phyloP scores from a whole-genome alignment of 1,140 invertebrate genomes.

The Calycopis cecrops region DNA sequence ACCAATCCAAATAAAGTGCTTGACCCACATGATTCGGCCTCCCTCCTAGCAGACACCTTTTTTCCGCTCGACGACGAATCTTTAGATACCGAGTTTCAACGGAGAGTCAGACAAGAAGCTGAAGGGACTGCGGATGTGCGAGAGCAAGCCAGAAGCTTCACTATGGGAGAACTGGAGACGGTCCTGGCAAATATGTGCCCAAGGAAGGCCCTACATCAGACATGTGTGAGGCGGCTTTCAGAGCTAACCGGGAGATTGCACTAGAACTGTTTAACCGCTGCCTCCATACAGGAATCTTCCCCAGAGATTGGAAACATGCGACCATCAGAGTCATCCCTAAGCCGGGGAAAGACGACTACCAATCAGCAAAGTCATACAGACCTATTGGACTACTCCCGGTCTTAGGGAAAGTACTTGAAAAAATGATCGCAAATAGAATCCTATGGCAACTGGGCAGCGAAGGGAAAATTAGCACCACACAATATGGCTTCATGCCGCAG shows the following conservation, averaged over 20 bases:
- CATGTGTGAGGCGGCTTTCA: not conserved
- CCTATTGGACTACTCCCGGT: constrained; percentile 17
- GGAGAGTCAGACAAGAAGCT: too few species aligned
- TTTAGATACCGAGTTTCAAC: too few species aligned
- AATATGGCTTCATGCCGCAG: not conserved
- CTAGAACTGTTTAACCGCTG: not conserved
- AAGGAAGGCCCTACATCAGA: not conserved
- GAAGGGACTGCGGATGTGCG: too few species aligned
- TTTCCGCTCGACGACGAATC: too few species aligned
- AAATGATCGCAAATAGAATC: not conserved
- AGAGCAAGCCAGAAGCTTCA: too few species aligned
- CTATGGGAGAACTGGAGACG: too few species aligned
- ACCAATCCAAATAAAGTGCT: too few species aligned
- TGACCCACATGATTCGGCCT: too few species aligned
- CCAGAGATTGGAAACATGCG: not conserved
- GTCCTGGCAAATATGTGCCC: too few species aligned
- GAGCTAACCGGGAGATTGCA: not conserved
- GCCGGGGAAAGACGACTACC: constrained; percentile 10
- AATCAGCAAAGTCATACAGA: constrained; percentile 4
- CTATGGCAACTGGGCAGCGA: not conserved
- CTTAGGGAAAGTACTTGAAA: constrained; percentile 16
- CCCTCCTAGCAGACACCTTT: too few species aligned
- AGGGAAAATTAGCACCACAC: not conserved
- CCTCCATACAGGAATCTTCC: not conserved
- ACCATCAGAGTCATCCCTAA: constrained; percentile 5